These are phyloP conservation scores for Trilocha varians DNA, from an alignment of 2,888 invertebrate species.

Conservation along the genomic window DNA sequence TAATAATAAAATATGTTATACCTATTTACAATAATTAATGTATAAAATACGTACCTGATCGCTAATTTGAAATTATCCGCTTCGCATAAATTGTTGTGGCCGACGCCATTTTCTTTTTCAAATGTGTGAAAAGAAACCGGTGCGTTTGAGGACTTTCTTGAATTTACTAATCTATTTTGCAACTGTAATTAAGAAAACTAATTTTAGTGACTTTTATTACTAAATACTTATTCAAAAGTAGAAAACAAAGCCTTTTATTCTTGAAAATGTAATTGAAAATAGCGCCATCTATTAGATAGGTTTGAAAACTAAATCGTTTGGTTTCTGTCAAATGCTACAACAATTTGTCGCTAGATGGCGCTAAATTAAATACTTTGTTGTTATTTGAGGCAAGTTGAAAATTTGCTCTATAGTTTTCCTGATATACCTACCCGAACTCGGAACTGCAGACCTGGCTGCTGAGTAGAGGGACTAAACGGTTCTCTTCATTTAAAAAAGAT, in stretches of 20 bases:
- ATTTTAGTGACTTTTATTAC: no score
- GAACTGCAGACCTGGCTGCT: no score
- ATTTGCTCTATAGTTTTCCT: no score
- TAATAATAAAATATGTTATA: no score
- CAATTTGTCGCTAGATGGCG: constrained; percentile 1
- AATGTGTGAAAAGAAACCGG: constrained; percentile 82
- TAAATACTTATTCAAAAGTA: no score
- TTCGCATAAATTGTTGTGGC: constrained; percentile 89
- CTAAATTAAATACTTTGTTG: no score
- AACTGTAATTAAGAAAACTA: constrained; percentile 73
- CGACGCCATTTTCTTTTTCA: constrained; percentile 76
- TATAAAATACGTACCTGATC: constrained; percentile 71
- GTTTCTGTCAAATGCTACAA: background rate
- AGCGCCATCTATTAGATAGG: background rate
- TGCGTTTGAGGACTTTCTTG: constrained; percentile 71
- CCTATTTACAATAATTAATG: no score
- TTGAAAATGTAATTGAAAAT: background rate
- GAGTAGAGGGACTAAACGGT: no score
- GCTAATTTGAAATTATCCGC: constrained; percentile 80
- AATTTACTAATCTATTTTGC: constrained; percentile 73
- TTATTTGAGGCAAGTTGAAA: no score
- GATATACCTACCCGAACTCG: no score
- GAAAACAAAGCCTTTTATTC: background rate
- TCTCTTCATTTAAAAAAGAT: no score
- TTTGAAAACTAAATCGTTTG: background rate